These are phyloP conservation scores for Brachynemurus nebulosus DNA, from an alignment of 2,888 invertebrate genomes.

Conservation along the genomic window DNA sequence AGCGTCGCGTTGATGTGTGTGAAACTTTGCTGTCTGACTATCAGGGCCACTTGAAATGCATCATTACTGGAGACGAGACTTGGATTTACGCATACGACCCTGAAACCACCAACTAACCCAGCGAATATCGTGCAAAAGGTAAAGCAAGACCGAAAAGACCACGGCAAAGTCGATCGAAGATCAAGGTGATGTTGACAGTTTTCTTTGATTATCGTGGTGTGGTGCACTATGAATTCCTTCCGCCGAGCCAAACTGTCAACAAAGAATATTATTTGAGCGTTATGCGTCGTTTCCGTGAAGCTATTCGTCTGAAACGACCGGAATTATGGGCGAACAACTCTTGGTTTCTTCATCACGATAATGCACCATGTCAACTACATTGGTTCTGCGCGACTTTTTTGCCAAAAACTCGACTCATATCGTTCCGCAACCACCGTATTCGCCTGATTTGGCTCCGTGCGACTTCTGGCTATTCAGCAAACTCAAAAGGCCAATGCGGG, in stretches of 20 bases:
- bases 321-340: constrained; percentile 4
- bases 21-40: too few relatives aligned
- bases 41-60: too few relatives aligned
- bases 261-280: background rate
- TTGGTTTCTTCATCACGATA: background rate
- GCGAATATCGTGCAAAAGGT: too few relatives aligned
- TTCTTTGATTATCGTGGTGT: too few relatives aligned
- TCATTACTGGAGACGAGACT: constrained; percentile 9
- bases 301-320: constrained; percentile 17
- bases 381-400: constrained; percentile 14
- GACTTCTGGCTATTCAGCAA: constrained; percentile 15
- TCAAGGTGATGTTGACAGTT: background rate
- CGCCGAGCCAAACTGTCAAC: too few relatives aligned
- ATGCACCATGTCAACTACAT: too few relatives aligned
- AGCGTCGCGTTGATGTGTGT: too few relatives aligned
- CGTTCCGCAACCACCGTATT: constrained; percentile 16
- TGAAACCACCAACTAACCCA: constrained; percentile 27
- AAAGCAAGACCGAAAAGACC: background rate
- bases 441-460: constrained; percentile 16
- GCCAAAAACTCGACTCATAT: constrained; percentile 13
- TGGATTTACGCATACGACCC: constrained; percentile 10
- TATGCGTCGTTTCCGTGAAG: background rate
- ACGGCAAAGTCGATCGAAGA: background rate
- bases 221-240: too few relatives aligned
- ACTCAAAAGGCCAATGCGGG: constrained; percentile 13